phyloP scores from a whole-genome alignment of 2,888 invertebrate species.

The Nymphalis urticae region DNA sequence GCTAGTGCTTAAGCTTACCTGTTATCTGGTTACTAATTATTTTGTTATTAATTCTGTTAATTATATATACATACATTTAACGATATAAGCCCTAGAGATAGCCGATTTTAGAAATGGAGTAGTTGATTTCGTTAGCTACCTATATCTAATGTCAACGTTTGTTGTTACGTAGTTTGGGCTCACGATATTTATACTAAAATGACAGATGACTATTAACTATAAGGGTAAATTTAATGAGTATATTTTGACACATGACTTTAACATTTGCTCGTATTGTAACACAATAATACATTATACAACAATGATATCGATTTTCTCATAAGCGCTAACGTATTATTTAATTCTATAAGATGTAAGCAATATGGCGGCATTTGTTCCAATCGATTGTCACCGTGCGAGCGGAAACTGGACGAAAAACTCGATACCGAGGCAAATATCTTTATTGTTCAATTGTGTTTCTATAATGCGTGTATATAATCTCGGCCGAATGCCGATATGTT shows the following conservation, averaged over 20 bases:
- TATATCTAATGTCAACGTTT: too few relatives aligned
- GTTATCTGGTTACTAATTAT: too few relatives aligned
- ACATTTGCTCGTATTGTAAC: not conserved
- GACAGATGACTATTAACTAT: not conserved
- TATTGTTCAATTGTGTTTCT: conserved; percentile 57
- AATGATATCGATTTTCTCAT: conserved; percentile 18
- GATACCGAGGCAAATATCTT: conserved; percentile 51
- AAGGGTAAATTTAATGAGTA: not conserved
- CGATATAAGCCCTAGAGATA: too few relatives aligned
- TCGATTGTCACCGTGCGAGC: conserved; percentile 50
- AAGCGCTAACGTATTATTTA: conserved; percentile 12
- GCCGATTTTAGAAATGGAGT: too few relatives aligned
- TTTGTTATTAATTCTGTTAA: too few relatives aligned
- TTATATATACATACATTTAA: too few relatives aligned
- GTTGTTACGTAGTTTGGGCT: too few relatives aligned
- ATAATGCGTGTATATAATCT: conserved; percentile 25
- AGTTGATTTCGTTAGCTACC: too few relatives aligned
- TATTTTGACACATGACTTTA: not conserved
- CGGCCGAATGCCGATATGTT: conserved; percentile 16
- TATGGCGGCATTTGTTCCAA: conserved; percentile 49
- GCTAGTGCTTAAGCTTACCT: too few relatives aligned
- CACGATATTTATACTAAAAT: too few relatives aligned
- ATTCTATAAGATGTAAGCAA: conserved; percentile 8
- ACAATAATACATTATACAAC: conserved; percentile 8
- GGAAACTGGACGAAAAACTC: conserved; percentile 50